phyloP scores from a whole-genome alignment of 2,888 invertebrate species.

The Zygaena filipendulae region DNA sequence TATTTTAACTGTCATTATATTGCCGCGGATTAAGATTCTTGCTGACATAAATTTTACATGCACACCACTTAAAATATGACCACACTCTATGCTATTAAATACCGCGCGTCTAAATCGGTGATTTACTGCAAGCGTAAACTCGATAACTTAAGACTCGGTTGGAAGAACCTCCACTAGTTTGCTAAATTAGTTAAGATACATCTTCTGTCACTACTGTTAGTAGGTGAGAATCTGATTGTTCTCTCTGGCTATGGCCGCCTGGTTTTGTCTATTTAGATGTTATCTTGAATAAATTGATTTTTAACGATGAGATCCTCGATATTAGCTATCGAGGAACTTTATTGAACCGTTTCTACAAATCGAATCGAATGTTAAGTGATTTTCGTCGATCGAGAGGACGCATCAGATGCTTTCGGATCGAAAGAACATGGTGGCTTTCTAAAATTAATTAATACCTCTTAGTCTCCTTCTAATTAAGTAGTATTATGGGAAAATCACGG shows the following conservation, averaged over 20 bases:
- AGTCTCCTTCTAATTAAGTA: too few species aligned
- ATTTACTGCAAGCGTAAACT: conserved; percentile 15
- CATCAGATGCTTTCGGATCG: too few species aligned
- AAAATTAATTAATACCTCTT: conserved; percentile 30
- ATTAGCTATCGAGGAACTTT: neutral
- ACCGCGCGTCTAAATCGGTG: conserved; percentile 15
- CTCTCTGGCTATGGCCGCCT: too few species aligned
- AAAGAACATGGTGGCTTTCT: conserved; percentile 23
- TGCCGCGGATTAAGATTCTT: conserved; percentile 51
- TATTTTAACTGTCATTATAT: conserved; percentile 48
- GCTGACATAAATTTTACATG: conserved; percentile 49
- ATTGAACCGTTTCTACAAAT: too few species aligned
- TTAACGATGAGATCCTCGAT: neutral
- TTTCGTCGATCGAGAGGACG: too few species aligned
- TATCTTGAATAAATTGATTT: neutral
- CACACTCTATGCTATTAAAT: conserved; percentile 21
- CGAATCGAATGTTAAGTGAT: too few species aligned
- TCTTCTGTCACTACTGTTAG: too few species aligned
- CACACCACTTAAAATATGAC: conserved; percentile 31
- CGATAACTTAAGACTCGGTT: too few species aligned
- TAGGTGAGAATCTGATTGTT: too few species aligned
- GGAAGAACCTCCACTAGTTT: too few species aligned
- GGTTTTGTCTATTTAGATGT: neutral
- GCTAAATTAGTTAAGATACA: too few species aligned
- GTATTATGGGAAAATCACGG: too few species aligned